phyloP scores from a whole-genome alignment of 2,113 vertebrate species.

The Heteronetta atricapilla region DNA sequence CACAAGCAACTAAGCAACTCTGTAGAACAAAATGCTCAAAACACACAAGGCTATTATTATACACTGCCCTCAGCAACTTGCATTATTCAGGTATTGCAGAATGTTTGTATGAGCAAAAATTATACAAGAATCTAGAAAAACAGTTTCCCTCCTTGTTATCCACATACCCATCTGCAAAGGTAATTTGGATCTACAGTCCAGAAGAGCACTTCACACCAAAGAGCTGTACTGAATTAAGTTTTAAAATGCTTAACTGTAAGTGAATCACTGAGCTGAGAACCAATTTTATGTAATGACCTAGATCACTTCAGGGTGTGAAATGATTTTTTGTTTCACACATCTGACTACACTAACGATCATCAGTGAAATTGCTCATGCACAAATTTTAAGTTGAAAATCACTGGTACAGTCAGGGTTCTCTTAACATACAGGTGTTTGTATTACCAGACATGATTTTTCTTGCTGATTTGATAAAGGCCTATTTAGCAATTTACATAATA shows the following conservation, averaged over 20 bases:
- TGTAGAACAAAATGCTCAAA: background rate
- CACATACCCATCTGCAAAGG: background rate
- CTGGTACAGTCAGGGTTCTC: background rate
- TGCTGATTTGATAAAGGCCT: background rate
- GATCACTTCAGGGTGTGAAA: background rate
- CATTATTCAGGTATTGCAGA: background rate
- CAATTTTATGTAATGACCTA: background rate
- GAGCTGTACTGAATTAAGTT: background rate
- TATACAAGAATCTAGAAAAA: background rate
- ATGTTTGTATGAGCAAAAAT: background rate
- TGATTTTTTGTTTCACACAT: background rate
- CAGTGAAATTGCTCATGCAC: background rate
- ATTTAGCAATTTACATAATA: background rate
- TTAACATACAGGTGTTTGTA: accelerated
- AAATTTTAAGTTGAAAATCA: background rate
- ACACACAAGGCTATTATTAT: background rate
- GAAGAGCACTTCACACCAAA: background rate
- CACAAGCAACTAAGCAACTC: background rate
- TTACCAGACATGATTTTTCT: background rate
- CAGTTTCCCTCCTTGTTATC: background rate
- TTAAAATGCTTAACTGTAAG: background rate
- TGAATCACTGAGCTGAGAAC: background rate
- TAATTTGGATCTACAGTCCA: background rate
- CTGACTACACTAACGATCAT: background rate
- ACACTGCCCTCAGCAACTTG: background rate